Base-by-base conservation (phyloP, 2,888 invertebrate genomes). In the Apodemia zela region DNA sequence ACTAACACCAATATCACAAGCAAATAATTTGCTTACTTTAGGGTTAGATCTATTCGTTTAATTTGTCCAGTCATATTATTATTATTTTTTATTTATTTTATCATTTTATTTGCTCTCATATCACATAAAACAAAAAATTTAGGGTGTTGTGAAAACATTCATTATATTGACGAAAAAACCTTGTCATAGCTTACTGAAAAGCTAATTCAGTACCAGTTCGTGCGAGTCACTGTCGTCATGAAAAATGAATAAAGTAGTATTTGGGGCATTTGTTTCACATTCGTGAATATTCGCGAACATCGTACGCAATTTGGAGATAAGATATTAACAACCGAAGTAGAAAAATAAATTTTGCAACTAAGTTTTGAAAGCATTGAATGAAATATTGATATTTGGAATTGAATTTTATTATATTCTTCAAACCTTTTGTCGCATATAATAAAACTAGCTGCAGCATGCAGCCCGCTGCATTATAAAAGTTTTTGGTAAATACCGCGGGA, bases 241-340 rank as follows among this genome's bases (percentile, higher is more conserved):
- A 90, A 90, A 90, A 90, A 90, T 90, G 83, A 85, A 88, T 87
- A 86, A 87, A 89, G 82, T 82, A 72, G 80, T 82, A 86, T 89
- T 82, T 80, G 82, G 87, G 88, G 80, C 87, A 82, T 75, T 78
- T 77, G 74, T 71, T 74, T 72, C 66, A 71, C 71, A 73, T 76
- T 73, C 74, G 71, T 72, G 72, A 76, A 77, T 73, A 75, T 77
- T 80, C 68, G 79, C 80, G 59, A 66, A 64, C 60, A 64, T 59
- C 18, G 61, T 21, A 21, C 66, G 62, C 35, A 61, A 57, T 49
- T 18, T 47, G 29, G n/a, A 45, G 45, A 45, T 17, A n/a, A 17
- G n/a, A 45, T 38, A 38, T 13, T 17, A 17, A n/a, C 42, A 5
- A n/a, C 2, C 13, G 42, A 42, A 42, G 0, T 15, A 15, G 42